phyloP scores from a whole-genome alignment of 2,888 invertebrate species.

The Brachyptera risi region DNA sequence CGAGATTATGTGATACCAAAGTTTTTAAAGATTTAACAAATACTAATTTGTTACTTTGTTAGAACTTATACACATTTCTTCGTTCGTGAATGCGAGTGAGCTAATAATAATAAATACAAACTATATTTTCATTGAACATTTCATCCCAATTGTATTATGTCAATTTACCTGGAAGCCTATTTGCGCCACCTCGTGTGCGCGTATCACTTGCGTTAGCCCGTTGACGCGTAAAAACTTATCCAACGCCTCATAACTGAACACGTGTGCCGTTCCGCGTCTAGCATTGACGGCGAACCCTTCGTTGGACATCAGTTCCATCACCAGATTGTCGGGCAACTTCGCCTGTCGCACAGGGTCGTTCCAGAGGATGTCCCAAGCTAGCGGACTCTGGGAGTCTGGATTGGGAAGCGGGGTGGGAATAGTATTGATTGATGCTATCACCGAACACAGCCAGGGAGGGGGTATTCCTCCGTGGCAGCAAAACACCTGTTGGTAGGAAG shows the following conservation, averaged over 20 bases:
- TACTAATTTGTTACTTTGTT: too few relatives aligned
- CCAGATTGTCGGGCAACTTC: conserved; percentile 46
- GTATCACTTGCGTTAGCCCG: conserved; percentile 62
- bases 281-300: conserved; percentile 65
- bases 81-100: too few relatives aligned
- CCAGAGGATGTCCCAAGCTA: conserved; percentile 78
- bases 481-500: conserved; percentile 52
- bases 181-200: conserved; percentile 71
- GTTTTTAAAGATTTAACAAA: too few relatives aligned
- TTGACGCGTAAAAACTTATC: conserved; percentile 62
- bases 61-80: too few relatives aligned
- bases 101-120: too few relatives aligned
- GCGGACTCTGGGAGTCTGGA: conserved; percentile 63
- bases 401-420: conserved; percentile 61
- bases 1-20: too few relatives aligned
- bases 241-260: conserved; percentile 65
- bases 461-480: conserved; percentile 78
- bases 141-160: too few relatives aligned
- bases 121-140: too few relatives aligned
- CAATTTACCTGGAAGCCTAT: conserved; percentile 67
- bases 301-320: conserved; percentile 52
- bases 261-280: conserved; percentile 66
- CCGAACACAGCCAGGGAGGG: conserved; percentile 61
- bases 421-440: conserved; percentile 58
- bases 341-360: conserved; percentile 61